Evolutionary conservation across 2,113 vertebrate genomes (phyloP).

Genomic region (Antennarius striatus): DNA sequence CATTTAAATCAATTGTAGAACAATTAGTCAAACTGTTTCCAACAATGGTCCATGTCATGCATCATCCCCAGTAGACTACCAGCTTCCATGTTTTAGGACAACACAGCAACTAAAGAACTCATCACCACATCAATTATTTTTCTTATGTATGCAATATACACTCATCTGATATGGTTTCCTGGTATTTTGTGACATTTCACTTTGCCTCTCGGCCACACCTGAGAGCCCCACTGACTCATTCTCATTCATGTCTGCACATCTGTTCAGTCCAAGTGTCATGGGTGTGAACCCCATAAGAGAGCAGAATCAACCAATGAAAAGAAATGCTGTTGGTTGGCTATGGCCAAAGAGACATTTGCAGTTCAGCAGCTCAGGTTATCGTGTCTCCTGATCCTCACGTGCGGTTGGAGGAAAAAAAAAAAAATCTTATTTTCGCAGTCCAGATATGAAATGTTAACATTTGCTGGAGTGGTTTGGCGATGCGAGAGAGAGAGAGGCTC

Average conservation of each 20-base stretch:
- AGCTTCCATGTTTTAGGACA: conserved; percentile 12
- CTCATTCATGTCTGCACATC: conserved; percentile 64
- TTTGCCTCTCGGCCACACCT: conserved; percentile 47
- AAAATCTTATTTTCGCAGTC: conserved; percentile 44
- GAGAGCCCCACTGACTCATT: conserved; percentile 66
- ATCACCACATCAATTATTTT: conserved; percentile 3
- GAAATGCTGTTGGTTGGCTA: conserved; percentile 41
- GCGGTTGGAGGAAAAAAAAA: neutral
- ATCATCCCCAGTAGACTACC: conserved; percentile 26
- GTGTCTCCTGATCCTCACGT: conserved; percentile 48
- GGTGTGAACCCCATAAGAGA: conserved; percentile 49
- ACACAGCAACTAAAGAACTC: conserved; percentile 2
- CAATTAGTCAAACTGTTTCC: conserved; percentile 31
- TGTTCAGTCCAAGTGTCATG: conserved; percentile 47
- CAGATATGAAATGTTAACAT: conserved; percentile 73
- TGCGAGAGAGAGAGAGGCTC: neutral
- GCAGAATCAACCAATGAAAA: conserved; percentile 25
- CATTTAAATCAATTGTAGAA: neutral
- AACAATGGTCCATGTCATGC: neutral
- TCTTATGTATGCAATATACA: neutral
- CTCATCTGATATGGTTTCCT: conserved; percentile 32
- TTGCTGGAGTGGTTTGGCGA: conserved; percentile 58
- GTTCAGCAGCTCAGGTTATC: conserved; percentile 68
- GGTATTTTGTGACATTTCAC: conserved; percentile 58
- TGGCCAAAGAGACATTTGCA: conserved; percentile 67